Conservation (phyloP, 2,888 invertebrate species). For the Metallyticus violacea region DNA sequence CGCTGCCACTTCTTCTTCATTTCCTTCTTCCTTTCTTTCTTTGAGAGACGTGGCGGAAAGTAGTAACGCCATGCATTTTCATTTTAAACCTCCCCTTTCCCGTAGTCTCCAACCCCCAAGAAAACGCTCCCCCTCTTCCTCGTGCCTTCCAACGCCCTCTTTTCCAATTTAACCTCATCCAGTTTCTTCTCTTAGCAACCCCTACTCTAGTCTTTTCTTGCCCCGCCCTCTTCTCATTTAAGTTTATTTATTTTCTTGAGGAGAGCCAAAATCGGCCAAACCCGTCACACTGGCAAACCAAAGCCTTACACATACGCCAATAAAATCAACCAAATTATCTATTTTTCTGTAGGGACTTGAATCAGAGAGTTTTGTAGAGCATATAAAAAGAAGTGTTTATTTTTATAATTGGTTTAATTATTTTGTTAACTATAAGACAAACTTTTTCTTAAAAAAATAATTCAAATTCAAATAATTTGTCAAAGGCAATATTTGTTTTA, state of each 20-base stretch:
- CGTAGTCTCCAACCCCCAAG: background rate
- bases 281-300: background rate
- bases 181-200: background rate
- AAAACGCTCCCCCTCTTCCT: no score
- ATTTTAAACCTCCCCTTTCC: background rate
- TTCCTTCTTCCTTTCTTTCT: slow-evolving; percentile 12
- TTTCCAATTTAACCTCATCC: slow-evolving; percentile 10
- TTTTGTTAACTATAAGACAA: no score
- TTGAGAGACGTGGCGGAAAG: background rate
- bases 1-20: slow-evolving; percentile 26
- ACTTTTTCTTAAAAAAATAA: no score
- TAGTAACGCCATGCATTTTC: slow-evolving; percentile 2
- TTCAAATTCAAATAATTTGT: no score
- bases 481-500: no score
- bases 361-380: no score
- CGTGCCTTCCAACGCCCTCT: slow-evolving; percentile 1
- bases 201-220: background rate
- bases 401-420: no score
- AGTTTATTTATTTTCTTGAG: slow-evolving; percentile 19
- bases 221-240: slow-evolving; percentile 17
- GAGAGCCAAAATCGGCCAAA: slow-evolving; percentile 8
- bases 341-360: no score
- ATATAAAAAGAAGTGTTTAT: no score
- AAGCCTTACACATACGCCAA: background rate
- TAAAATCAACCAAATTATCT: no score